Evolutionary conservation across 2,888 invertebrate species (phyloP), one percentile per base, ranked within the genome.

Genomic region (Lasioglossum malachurum): DNA sequence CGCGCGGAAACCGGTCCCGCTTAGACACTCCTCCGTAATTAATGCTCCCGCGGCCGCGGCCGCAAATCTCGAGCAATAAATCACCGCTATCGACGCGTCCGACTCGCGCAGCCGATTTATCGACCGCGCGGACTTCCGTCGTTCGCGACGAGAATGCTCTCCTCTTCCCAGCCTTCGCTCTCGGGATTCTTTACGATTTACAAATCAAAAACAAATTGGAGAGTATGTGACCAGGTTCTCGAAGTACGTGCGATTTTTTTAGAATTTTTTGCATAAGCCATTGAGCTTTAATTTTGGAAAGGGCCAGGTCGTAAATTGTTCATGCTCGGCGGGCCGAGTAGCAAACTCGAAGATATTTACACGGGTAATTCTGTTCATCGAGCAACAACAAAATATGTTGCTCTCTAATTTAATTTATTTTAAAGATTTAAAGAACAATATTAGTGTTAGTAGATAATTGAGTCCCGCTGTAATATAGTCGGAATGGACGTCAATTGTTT

Each of bases 1-100:
- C 35, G 10, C 35, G 74, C 44, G 27, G 12, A 80, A 80, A 83
- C 83, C 83, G 80, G 80, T 83, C 80, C 80, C 49, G 46, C 69
- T 57, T 72, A 19, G 75, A 23, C 75, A 10, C 60, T 16, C 80
- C 69, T 3, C 53, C 38, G 23, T 77, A 77, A 82, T 84, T 82
- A 77, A 82, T 74, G 77, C 77, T 64, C 53, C 31, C 27, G 60
- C 60, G 60, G 23, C 31, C 23, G 53, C 76, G 38, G 53, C 31
- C 27, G 57, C 49, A 46, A 46, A 75, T 71, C 75, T 67, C n/a
- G 41, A 16, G 23, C 27, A 49, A 82, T 82, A 82, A 80, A 83
- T 83, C 80, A 75, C 4, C 67, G 71, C 46, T 80, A 80, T 83
- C 83, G 80, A 75, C 12, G 38, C 78, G 49, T 23, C 31, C 41